phyloP scores from a whole-genome alignment of 2,888 invertebrate genomes.

The Pseudanteris insignis region DNA sequence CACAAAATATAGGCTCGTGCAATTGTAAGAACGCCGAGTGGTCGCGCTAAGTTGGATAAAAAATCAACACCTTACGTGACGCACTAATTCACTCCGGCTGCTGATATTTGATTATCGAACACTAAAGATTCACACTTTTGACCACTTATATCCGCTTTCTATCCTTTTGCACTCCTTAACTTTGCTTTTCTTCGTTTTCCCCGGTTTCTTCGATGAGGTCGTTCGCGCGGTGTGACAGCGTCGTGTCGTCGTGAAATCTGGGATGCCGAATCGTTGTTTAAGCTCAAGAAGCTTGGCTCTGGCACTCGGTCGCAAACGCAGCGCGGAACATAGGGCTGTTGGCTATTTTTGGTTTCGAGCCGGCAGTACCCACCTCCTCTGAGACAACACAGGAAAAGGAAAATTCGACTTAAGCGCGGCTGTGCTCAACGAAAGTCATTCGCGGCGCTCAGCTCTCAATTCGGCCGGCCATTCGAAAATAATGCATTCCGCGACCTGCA shows the following conservation, averaged over 20 bases:
- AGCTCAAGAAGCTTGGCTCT: constrained; percentile 52
- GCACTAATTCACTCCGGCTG: too few relatives aligned
- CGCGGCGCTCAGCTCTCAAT: constrained; percentile 1
- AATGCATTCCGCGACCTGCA: constrained; percentile 2
- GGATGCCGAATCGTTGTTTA: constrained; percentile 53
- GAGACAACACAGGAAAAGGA: constrained; percentile 34
- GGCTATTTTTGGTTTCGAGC: constrained; percentile 55
- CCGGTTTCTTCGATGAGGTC: constrained; percentile 38
- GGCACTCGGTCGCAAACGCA: constrained; percentile 49
- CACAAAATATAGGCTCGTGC: too few relatives aligned
- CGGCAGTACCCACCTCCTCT: constrained; percentile 43
- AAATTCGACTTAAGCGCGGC: constrained; percentile 15
- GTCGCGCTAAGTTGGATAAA: too few relatives aligned
- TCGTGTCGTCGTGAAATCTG: constrained; percentile 37
- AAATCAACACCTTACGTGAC: too few relatives aligned
- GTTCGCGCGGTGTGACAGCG: constrained; percentile 40
- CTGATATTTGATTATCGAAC: too few relatives aligned
- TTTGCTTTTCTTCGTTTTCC: too few relatives aligned
- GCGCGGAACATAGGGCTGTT: constrained; percentile 49
- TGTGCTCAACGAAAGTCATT: not conserved
- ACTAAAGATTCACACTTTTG: too few relatives aligned
- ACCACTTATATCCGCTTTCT: too few relatives aligned
- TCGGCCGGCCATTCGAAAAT: constrained; percentile 2
- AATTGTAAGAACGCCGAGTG: too few relatives aligned
- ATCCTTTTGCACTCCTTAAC: too few relatives aligned